These are phyloP conservation scores for Clarias magur DNA, from an alignment of 2,113 vertebrate genomes.

Conservation along the genomic window DNA sequence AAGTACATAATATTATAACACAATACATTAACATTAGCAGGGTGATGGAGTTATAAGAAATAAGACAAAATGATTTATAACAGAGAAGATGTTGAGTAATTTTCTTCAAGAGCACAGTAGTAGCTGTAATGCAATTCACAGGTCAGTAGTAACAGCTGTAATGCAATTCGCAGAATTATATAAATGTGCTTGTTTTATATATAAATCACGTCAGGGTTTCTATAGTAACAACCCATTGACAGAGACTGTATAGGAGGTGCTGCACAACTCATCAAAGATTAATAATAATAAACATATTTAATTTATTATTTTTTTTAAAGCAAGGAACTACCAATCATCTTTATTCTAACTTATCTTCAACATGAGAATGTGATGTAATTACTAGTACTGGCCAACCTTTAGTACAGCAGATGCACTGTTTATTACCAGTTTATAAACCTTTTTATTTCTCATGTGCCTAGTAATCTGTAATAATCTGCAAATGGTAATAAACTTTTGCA, in stretches of 20 bases:
- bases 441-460: not conserved
- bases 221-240: conserved; percentile 15
- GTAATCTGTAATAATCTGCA: not conserved
- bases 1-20: no score
- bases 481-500: not conserved
- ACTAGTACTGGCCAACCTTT: not conserved
- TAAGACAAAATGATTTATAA: not conserved
- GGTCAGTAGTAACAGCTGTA: conserved; percentile 9
- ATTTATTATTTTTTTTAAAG: no score
- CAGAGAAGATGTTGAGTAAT: not conserved
- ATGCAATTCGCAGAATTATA: not conserved
- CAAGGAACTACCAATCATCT: not conserved
- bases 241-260: not conserved
- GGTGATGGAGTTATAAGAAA: not conserved
- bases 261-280: not conserved
- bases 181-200: not conserved
- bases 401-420: not conserved
- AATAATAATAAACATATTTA: not conserved
- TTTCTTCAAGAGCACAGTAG: not conserved
- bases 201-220: not conserved
- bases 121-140: not conserved
- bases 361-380: not conserved
- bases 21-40: no score
- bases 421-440: not conserved
- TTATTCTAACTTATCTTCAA: not conserved